Base-by-base conservation (phyloP, 1,140 invertebrate species). In the Pararge aegeria region DNA sequence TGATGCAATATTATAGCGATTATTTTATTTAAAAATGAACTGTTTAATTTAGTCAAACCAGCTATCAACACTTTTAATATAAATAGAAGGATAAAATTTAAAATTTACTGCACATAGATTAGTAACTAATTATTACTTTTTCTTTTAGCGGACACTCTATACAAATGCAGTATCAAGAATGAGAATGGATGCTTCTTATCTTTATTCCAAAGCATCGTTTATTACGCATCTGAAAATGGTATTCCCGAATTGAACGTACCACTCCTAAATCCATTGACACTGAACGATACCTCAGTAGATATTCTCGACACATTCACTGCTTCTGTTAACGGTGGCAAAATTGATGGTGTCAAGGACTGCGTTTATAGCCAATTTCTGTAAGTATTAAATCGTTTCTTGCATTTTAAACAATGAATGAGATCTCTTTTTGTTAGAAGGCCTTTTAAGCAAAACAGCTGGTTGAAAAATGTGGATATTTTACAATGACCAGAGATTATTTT, bases 151-250 rank as follows among this genome's bases (percentile, higher is more conserved):
- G 68, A 76, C 6, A 66, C 52, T 3, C 30, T 77, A 46, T 21
- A 3, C 37, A 75, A 75, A 70, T 80, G 76, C 27, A 60, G 61
- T 16, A 46, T 75, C 13, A 65, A 61, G 5, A 68, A 80, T 27
- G 53, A 24, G 24, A 7, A 44, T 15, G 59, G 66, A 51, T 80
- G 78, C 19, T 18, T 61, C 12, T 70, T 34, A 15, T 50, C 52
- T 0, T 10, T 59, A 2, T 61, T 61, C 18, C 55, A 68, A 30
- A 54, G 46, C 15, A 30, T 70, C 1, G 13, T 80, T 0, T 49
- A 51, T 9, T 50, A 65, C 6, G 38, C 65, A 12, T 64, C 59
- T 10, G 56, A 64, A 24, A 60, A 50, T 7, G 77, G 77, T 0
- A 59, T 73, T 0, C 48, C 56, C 4, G 77, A 78, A 44, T 38